phyloP scores from a whole-genome alignment of 2,888 invertebrate genomes.

The Eupithecia tripunctaria region DNA sequence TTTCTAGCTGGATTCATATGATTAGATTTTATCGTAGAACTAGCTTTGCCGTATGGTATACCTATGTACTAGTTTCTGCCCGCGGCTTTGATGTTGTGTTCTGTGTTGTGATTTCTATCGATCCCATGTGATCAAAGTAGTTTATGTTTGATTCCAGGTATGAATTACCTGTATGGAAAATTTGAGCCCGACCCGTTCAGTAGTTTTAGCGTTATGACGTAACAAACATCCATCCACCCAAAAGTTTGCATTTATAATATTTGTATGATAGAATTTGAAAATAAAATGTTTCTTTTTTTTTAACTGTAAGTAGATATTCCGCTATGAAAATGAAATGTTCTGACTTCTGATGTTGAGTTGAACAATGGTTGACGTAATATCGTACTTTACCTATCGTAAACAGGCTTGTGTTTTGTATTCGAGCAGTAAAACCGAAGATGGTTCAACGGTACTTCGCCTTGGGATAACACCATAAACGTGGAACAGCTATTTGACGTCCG shows the following conservation, averaged over 20 bases:
- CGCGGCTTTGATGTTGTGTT: too few species aligned
- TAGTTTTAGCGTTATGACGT: too few species aligned
- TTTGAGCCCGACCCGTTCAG: too few species aligned
- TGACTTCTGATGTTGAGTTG: not conserved
- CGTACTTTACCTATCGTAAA: slow-evolving; percentile 48
- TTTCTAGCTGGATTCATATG: slow-evolving; percentile 1
- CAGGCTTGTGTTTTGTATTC: slow-evolving; percentile 39
- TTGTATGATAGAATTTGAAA: too few species aligned
- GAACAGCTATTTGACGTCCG: slow-evolving; percentile 51
- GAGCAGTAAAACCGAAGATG: slow-evolving; percentile 63
- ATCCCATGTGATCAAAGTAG: too few species aligned
- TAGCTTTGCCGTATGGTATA: not conserved
- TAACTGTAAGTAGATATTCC: not conserved
- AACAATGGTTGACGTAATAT: not conserved
- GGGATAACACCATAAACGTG: slow-evolving; percentile 73
- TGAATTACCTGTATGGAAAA: too few species aligned
- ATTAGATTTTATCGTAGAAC: not conserved
- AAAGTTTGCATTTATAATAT: too few species aligned
- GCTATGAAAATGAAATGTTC: not conserved
- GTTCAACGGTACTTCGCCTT: slow-evolving; percentile 64
- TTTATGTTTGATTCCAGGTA: too few species aligned
- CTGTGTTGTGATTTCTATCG: too few species aligned
- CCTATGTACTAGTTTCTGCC: too few species aligned
- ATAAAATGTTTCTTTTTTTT: too few species aligned
- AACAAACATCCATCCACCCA: too few species aligned